Percentiles rank a stretch among this genome's conserved stretches.
Evolutionary conservation across 92 coral and sea anemone genomes (phyloP).

Genomic region (Micromussa lordhowensis): DNA sequence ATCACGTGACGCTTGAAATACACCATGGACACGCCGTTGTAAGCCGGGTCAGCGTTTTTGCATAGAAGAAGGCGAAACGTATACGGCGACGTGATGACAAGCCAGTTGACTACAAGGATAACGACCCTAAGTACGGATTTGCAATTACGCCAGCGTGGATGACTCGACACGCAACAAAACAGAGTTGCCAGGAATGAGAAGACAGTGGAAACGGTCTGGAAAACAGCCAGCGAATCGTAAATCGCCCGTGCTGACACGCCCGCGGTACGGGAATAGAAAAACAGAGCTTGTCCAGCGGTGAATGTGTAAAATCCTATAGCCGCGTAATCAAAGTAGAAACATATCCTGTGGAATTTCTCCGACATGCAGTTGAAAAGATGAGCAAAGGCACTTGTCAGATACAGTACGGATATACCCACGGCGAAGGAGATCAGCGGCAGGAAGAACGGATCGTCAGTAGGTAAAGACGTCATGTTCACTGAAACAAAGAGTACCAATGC

Average conservation of each 20-base stretch:
- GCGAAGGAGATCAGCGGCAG: slow-evolving; percentile 90
- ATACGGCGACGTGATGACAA: slow-evolving; percentile 84
- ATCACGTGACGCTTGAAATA: slow-evolving; percentile 88
- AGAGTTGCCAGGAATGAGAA: slow-evolving; percentile 76
- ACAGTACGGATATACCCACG: slow-evolving; percentile 74
- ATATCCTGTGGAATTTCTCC: slow-evolving; percentile 75
- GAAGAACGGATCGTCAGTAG: slow-evolving; percentile 77
- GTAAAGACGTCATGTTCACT: slow-evolving; percentile 59
- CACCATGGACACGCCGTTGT: slow-evolving; percentile 61
- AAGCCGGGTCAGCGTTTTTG: slow-evolving; percentile 64
- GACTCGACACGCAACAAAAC: slow-evolving; percentile 89
- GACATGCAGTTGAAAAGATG: slow-evolving; percentile 96
- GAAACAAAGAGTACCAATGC: slow-evolving; percentile 70
- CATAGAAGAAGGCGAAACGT: slow-evolving; percentile 73
- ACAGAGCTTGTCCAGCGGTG: slow-evolving; percentile 91
- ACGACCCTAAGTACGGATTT: slow-evolving; percentile 81
- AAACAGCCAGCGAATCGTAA: slow-evolving; percentile 61
- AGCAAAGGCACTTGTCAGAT: slow-evolving; percentile 85
- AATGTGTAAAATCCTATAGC: slow-evolving; percentile 93
- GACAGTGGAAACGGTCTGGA: slow-evolving; percentile 66
- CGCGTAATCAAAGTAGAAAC: slow-evolving; percentile 96
- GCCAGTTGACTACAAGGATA: slow-evolving; percentile 73
- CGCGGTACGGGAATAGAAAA: slow-evolving; percentile 88
- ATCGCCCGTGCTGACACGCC: slow-evolving; percentile 57
- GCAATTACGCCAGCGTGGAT: slow-evolving; percentile 73